Conservation (phyloP, 2,888 invertebrate species). For the Folsomia manolachei region DNA sequence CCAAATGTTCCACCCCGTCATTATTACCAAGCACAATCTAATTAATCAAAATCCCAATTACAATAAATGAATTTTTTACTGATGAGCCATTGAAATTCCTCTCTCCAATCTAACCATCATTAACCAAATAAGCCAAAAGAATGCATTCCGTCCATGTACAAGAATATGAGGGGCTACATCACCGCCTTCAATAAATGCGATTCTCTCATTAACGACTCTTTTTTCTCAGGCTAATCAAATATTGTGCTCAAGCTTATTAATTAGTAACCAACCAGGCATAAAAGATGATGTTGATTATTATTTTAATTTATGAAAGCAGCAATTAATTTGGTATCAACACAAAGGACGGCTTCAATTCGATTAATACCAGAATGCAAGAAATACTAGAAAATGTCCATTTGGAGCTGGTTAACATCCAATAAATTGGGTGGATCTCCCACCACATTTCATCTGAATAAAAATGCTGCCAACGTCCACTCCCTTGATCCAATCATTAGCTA, state of each 20-base stretch:
- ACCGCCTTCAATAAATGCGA: no score
- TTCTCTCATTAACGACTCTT: no score
- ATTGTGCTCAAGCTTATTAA: neutral
- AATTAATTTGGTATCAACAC: no score
- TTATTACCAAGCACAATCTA: conserved; percentile 47
- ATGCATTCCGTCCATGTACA: neutral
- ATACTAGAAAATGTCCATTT: neutral
- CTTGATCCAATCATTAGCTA: neutral
- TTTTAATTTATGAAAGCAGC: no score
- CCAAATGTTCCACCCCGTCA: conserved; percentile 44
- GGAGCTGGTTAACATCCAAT: neutral
- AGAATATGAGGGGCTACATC: no score
- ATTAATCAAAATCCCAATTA: conserved; percentile 51
- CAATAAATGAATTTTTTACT: conserved; percentile 45
- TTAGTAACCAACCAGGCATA: no score
- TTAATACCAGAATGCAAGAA: neutral
- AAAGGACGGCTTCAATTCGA: no score
- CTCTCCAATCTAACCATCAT: neutral
- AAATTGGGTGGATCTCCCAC: neutral
- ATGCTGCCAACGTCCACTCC: neutral
- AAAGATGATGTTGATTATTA: neutral
- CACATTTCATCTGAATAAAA: neutral
- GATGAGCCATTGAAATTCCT: conserved; percentile 26
- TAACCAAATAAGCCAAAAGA: neutral
- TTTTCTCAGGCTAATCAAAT: neutral